These are phyloP conservation scores for Trypoxylus dichotomus DNA, from an alignment of 1,140 invertebrate genomes.

Conservation along the genomic window DNA sequence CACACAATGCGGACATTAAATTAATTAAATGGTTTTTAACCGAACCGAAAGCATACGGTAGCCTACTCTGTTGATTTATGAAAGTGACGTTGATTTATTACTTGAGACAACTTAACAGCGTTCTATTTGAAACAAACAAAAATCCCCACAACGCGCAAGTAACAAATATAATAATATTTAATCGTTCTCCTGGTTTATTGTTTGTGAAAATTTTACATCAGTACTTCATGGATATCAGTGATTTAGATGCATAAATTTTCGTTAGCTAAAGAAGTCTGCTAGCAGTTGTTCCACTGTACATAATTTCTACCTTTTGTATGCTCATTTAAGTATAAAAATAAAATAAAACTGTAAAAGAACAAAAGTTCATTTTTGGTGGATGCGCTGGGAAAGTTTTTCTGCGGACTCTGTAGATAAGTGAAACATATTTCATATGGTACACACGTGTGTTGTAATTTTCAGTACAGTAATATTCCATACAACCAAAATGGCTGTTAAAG, in stretches of 20 bases:
- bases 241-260: neutral
- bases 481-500: too few species aligned
- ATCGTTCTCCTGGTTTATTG: neutral
- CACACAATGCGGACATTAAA: neutral
- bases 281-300: neutral
- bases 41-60: neutral
- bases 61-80: neutral
- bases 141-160: neutral
- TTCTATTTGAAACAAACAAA: neutral
- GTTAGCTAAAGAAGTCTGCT: neutral
- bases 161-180: neutral
- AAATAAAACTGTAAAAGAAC: too few species aligned
- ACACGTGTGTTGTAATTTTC: too few species aligned
- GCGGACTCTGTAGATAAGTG: too few species aligned
- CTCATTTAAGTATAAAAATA: too few species aligned
- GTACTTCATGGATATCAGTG: neutral
- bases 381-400: too few species aligned
- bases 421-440: too few species aligned
- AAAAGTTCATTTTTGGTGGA: too few species aligned
- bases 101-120: neutral
- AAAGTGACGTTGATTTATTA: neutral
- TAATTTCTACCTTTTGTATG: too few species aligned
- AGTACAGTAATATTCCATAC: too few species aligned
- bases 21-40: conserved; percentile 4
- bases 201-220: neutral